phyloP scores from a whole-genome alignment of 2,113 vertebrate genomes.

The Aix galericulata region DNA sequence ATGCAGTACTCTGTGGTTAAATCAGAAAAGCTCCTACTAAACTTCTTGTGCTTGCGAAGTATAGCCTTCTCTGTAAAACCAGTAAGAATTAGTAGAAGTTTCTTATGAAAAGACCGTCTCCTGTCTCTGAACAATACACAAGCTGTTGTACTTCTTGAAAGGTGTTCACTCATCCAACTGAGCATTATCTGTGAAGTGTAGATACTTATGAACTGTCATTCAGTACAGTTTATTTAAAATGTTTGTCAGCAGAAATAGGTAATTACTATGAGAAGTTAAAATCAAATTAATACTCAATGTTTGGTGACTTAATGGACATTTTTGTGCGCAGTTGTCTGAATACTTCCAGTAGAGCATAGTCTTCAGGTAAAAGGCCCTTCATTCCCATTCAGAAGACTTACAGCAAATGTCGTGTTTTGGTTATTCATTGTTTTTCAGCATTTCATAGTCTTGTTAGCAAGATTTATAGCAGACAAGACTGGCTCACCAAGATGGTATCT shows the following conservation, averaged over 20 bases:
- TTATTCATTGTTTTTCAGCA: rapidly evolving
- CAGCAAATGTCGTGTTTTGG: neutral
- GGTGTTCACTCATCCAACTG: neutral
- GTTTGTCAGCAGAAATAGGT: neutral
- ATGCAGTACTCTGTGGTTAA: neutral
- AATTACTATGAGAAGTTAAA: neutral
- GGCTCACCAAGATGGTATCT: neutral
- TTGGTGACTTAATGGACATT: neutral
- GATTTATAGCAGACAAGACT: neutral
- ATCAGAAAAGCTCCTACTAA: neutral
- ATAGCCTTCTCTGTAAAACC: neutral
- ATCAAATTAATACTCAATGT: neutral
- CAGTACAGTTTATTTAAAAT: neutral
- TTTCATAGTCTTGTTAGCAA: neutral
- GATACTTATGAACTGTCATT: neutral
- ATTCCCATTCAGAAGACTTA: neutral
- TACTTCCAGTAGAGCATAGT: neutral
- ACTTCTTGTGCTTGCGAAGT: neutral
- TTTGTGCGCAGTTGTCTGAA: neutral
- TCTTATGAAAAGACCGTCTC: neutral
- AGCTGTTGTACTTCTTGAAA: neutral
- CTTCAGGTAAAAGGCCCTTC: neutral
- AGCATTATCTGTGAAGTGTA: neutral
- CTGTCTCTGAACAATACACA: neutral
- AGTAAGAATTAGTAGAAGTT: neutral